A percentile compares a stretch with the other conserved stretches of the same genome.
Conservation (phyloP, 1,140 invertebrate species). For the Phthorimaea operculella region DNA sequence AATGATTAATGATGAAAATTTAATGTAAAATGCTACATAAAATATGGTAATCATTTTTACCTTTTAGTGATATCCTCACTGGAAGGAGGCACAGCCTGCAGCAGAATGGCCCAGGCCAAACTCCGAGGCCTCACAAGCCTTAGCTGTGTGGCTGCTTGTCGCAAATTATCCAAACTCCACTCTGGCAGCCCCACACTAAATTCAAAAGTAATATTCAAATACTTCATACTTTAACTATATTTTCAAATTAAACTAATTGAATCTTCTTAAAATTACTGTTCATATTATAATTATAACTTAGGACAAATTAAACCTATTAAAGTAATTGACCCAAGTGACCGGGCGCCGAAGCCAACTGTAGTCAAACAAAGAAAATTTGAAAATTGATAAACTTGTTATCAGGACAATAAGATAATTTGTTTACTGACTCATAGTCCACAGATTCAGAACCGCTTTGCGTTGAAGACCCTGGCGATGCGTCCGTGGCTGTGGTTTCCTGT, state of each 20-base stretch:
- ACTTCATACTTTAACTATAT: too few relatives aligned
- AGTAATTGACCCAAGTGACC: too few relatives aligned
- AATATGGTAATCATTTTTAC: conserved; percentile 17
- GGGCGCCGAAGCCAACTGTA: too few relatives aligned
- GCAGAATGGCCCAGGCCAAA: conserved; percentile 51
- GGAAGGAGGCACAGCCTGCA: conserved; percentile 44
- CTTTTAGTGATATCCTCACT: conserved; percentile 42
- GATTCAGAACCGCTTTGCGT: conserved; percentile 29
- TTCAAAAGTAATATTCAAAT: too few relatives aligned
- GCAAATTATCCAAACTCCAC: conserved; percentile 48
- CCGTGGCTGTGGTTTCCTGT: conserved; percentile 31
- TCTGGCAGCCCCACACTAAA: conserved; percentile 39
- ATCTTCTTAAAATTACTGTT: too few relatives aligned
- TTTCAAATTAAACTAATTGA: too few relatives aligned
- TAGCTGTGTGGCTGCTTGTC: conserved; percentile 36
- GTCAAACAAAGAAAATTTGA: conserved; percentile 24
- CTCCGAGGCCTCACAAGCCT: conserved; percentile 39
- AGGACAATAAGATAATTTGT: background rate
- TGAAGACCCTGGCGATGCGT: conserved; percentile 28
- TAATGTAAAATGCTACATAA: background rate
- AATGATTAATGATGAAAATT: too few relatives aligned
- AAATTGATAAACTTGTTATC: conserved; percentile 17
- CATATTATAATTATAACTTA: too few relatives aligned
- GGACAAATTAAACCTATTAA: too few relatives aligned
- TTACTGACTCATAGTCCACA: conserved; percentile 46